Base-by-base conservation (phyloP, 1,140 invertebrate species). In the Protaetia brevitarsis region DNA sequence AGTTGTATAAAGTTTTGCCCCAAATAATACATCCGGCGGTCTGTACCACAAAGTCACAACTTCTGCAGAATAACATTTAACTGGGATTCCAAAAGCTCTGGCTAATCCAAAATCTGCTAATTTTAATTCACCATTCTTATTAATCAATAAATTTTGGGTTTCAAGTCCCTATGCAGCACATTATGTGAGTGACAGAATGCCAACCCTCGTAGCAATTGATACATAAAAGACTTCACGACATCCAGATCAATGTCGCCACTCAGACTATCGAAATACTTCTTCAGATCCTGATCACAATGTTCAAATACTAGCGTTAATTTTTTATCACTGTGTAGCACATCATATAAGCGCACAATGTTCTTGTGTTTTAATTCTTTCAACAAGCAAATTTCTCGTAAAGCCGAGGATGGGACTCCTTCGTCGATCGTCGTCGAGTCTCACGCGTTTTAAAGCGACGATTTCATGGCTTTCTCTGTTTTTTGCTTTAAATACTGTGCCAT, bases 401-500 rank as follows among this genome's bases (percentile, higher is more conserved):
- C 97, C 23, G 96, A 98, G 10, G 94, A 97, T 19, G 97, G 97
- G 59, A 99, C 96, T 68, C 97, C 97, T 87, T 99, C 97, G 82
- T 99, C 97, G n/a, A 78, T 99, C 97, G 78, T 99, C 97, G 80
- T 99, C 97, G 75, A 99, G 82, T 69, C 97, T 85, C n/a, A 99
- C 97, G 77, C 97, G 82, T 82, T 99, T 99, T 59, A 99, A 81
- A 2, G 97, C 97, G 13, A 99, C 97, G 71, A 99, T 97, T 83
- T 99, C 96, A 77, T 96, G 90, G 16, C 92, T 94, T 81, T 99
- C 96, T 70, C 94, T 86, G 78, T 98, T 98, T 80, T 97, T 98
- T 0, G 97, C 97, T 85, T 99, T 99, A 76, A 98, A 99, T 26
- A 99, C 97, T 36, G 96, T 99, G 63, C 97, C 97, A 84, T 99